Base-by-base conservation (phyloP, 2,888 invertebrate species). In the Nezara viridula region DNA sequence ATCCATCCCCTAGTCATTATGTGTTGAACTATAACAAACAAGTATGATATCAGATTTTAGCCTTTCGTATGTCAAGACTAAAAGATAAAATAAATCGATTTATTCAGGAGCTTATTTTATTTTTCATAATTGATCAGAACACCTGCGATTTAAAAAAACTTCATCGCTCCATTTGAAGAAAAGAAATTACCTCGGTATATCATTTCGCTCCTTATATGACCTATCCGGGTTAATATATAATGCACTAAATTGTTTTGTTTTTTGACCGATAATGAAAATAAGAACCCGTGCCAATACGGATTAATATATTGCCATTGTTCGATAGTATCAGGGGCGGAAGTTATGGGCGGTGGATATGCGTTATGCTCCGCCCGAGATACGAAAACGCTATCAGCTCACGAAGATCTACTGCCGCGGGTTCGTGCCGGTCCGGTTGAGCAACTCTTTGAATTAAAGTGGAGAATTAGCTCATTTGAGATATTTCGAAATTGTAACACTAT, bases 381-480 rank as follows among this genome's bases (percentile, higher is more conserved):
- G 81, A 40, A 47, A 81, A 44, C 24, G n/a, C 24, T 81, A 81
- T 81, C 81, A n/a, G 44, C 44, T 40, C 81, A 81, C 81, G 81
- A 44, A 81, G 44, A 81, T 81, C 81, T 81, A n/a, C 12, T 81
- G n/a, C 81, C n/a, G 21, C 44, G 44, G 81, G 40, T 81, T 81
- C 44, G 81, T 47, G 40, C 44, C 81, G 24, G n/a, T 16, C 44
- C 14, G 40, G 44, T 81, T 81, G 81, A 81, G 81, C 10, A 81
- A 81, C 81, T 47, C 44, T 44, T n/a, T 47, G 44, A 81, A 81
- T 44, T 77, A 77, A 77, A 77, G 7, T 44, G n/a, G 81, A 44
- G 44, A 81, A 81, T 81, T 47, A 81, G 81, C 81, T 44, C 81
- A 81, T 81, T 81, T 73, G 66, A 73, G 19, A 73, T 73, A 73